Conservation (phyloP, 1,140 invertebrate genomes). For the Drosophila nannoptera region DNA sequence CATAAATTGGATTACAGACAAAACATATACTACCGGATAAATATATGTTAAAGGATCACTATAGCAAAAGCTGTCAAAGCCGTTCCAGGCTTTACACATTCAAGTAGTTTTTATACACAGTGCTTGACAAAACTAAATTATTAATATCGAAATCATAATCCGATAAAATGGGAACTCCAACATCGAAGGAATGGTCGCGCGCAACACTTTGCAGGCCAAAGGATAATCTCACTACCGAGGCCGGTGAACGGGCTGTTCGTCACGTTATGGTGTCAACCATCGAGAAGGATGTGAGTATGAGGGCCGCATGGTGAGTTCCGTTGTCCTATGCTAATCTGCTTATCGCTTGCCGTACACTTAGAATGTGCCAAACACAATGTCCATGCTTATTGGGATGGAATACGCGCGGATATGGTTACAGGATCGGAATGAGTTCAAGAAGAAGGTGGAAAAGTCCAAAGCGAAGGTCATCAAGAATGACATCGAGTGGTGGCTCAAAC, state of each 20-base stretch:
- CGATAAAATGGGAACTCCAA: conserved; percentile 3
- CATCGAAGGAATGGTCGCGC: conserved; percentile 43
- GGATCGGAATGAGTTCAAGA: conserved; percentile 47
- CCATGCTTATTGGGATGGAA: conserved; percentile 44
- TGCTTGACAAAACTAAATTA: not conserved
- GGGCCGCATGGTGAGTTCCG: too few relatives aligned
- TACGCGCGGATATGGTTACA: conserved; percentile 61
- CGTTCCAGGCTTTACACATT: too few relatives aligned
- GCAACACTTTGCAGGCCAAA: conserved; percentile 31
- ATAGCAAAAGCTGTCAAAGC: too few relatives aligned
- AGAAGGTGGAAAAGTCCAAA: conserved; percentile 20
- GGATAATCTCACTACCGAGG: conserved; percentile 52
- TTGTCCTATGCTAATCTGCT: too few relatives aligned
- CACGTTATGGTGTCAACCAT: conserved; percentile 36
- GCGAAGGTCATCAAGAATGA: conserved; percentile 60
- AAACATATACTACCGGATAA: too few relatives aligned
- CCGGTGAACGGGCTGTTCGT: conserved; percentile 14
- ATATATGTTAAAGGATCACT: too few relatives aligned
- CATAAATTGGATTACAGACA: too few relatives aligned
- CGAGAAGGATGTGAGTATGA: conserved; percentile 46
- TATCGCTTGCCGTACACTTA: not conserved
- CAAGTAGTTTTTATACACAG: too few relatives aligned
- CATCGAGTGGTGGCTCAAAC: conserved; percentile 60
- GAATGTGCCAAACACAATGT: conserved; percentile 40
- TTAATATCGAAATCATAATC: not conserved